Evolutionary conservation across 2,113 vertebrate species (phyloP), one percentile per base, ranked within the genome.

Genomic region (Glareola pratincola): DNA sequence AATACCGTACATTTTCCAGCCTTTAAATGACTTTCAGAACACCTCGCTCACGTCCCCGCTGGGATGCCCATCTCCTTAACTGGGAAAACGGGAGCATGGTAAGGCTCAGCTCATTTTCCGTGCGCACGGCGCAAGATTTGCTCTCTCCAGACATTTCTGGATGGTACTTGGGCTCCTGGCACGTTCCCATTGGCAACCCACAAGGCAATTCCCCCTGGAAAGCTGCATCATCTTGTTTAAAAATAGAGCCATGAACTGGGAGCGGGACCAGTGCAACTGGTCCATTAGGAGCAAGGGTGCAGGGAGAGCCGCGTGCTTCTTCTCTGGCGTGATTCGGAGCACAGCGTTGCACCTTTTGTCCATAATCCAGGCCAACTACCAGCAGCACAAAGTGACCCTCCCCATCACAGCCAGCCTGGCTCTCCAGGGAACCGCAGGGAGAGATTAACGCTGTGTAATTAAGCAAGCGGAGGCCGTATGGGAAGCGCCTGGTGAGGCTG

Each of bases 81-180:
- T 2, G 18, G 48, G n/a, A 41, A n/a, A 17, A 22, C 4, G 30
- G 57, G 47, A 76, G 41, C 2, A 0, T 2, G 26, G 39, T 6
- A 37, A 47, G 47, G 66, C 41, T 63, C 5, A 2, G 73, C 27
- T 81, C 1, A 29, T 30, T 88, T 39, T 20, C 68, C 50, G 4
- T 0, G 10, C 2, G 2, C 16, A 27, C 2, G 0, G 57, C 0
- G 12, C 36, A 63, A 67, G 22, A 27, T 76, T 18, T 39, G 4
- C 36, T 30, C 36, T 77, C 60, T 74, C 66, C 69, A 71, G 21
- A 57, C 29, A 18, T 2, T 57, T 41, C 20, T 41, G 36, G 56
- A 27, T 50, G 27, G 30, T 23, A 17, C 11, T 27, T 39, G 67
- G 36, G 29, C 37, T 72, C 23, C 67, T 29, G 56, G 23, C 32